phyloP scores from a whole-genome alignment of 2,888 invertebrate species.

The Diaprepes abbreviatus region DNA sequence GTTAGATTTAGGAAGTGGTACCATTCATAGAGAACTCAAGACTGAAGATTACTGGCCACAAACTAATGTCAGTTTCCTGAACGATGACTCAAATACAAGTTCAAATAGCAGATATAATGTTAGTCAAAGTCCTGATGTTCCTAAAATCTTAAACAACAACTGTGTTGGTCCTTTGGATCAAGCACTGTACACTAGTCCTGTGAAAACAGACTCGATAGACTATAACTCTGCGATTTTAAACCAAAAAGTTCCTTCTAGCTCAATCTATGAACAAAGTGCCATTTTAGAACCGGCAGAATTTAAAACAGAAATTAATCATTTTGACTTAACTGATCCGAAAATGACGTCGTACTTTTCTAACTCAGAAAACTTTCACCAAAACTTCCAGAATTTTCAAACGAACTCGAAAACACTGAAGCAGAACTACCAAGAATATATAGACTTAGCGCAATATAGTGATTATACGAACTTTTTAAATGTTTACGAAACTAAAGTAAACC shows the following conservation, averaged over 20 bases:
- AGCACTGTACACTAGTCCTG: conserved; percentile 53
- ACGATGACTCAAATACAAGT: conserved; percentile 69
- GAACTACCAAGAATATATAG: conserved; percentile 58
- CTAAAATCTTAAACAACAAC: conserved; percentile 65
- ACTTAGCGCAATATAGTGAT: conserved; percentile 62
- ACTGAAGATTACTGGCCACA: conserved; percentile 76
- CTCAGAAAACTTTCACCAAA: conserved; percentile 55
- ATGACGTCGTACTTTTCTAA: conserved; percentile 56
- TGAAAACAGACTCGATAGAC: conserved; percentile 54
- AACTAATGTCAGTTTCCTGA: conserved; percentile 64
- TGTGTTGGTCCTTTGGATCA: conserved; percentile 57
- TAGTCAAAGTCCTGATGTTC: conserved; percentile 70
- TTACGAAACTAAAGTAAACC: conserved; percentile 58
- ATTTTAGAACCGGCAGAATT: conserved; percentile 31
- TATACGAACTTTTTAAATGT: conserved; percentile 61
- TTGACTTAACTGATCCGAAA: conserved; percentile 38
- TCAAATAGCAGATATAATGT: conserved; percentile 65
- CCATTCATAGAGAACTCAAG: conserved; percentile 74
- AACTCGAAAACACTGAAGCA: conserved; percentile 51
- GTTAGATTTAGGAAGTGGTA: conserved; percentile 80
- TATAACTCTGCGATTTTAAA: conserved; percentile 22
- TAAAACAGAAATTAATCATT: conserved; percentile 51
- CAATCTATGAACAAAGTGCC: conserved; percentile 29
- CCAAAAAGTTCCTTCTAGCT: conserved; percentile 28
- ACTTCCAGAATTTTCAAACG: conserved; percentile 53